Evolutionary conservation across 2,888 invertebrate genomes (phyloP).

Genomic region (Parascotia fuliginaria): DNA sequence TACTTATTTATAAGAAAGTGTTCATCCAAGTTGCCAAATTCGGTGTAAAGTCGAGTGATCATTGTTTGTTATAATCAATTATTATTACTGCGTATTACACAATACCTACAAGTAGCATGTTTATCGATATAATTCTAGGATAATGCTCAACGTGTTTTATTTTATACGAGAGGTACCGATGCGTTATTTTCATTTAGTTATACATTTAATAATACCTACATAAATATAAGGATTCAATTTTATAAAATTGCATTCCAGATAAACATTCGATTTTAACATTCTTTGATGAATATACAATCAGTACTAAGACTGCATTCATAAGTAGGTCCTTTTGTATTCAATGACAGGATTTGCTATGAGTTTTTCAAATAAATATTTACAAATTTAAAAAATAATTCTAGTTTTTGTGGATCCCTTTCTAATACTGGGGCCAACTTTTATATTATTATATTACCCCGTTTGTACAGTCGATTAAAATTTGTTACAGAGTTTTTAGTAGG

Average conservation of each 20-base stretch:
- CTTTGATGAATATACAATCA: conserved; percentile 75
- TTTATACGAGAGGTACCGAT: conserved; percentile 72
- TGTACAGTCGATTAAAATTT: conserved; percentile 46
- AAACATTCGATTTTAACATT: conserved; percentile 69
- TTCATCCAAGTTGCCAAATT: conserved; percentile 84
- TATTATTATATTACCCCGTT: conserved; percentile 60
- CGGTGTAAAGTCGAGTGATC: conserved; percentile 71
- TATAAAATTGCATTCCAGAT: conserved; percentile 73
- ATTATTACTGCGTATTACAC: conserved; percentile 71
- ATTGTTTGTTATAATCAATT: conserved; percentile 75
- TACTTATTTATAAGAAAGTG: conserved; percentile 65
- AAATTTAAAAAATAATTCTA: conserved; percentile 69
- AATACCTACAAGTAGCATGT: conserved; percentile 75
- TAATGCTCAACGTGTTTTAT: conserved; percentile 81
- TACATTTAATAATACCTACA: no score
- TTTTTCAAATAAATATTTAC: conserved; percentile 70
- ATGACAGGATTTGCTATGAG: conserved; percentile 61
- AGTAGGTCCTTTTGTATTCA: conserved; percentile 68
- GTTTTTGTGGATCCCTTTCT: conserved; percentile 77
- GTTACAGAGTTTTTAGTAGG: conserved; percentile 38
- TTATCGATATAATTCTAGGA: conserved; percentile 76
- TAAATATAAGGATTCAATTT: conserved; percentile 57
- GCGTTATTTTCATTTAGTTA: conserved; percentile 47
- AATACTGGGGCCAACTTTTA: conserved; percentile 81
- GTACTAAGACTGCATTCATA: conserved; percentile 76